Evolutionary conservation across 2,113 vertebrate species (phyloP).

Genomic region (Sula dactylatra): DNA sequence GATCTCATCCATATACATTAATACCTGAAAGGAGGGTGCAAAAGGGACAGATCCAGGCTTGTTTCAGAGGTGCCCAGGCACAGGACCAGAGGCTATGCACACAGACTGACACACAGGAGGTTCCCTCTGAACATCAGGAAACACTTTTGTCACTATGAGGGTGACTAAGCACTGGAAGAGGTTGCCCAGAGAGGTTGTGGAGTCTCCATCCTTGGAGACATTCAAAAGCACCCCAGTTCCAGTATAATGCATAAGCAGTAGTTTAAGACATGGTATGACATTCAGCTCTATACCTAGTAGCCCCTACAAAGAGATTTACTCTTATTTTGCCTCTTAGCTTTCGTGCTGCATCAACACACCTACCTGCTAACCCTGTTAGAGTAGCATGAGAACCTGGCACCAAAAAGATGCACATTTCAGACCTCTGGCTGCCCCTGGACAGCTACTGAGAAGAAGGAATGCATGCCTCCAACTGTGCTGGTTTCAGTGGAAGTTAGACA

Average conservation of each 20-base stretch:
- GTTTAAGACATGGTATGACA: neutral
- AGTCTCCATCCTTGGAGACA: neutral
- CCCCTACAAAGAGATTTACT: neutral
- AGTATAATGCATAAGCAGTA: fast-evolving
- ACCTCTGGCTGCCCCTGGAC: neutral
- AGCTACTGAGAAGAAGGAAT: neutral
- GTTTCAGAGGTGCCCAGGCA: neutral
- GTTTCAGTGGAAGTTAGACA: neutral
- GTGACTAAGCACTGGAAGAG: neutral
- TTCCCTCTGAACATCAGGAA: neutral
- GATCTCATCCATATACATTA: neutral
- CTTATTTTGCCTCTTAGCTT: neutral
- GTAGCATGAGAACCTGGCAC: neutral
- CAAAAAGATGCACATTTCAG: neutral
- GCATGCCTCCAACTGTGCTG: neutral
- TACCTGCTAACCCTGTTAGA: neutral
- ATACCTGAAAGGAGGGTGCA: neutral
- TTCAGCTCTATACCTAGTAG: neutral
- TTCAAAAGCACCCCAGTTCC: neutral
- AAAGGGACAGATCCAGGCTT: neutral
- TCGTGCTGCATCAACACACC: fast-evolving
- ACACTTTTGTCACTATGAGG: neutral
- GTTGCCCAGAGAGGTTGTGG: neutral
- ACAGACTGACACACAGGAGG: neutral
- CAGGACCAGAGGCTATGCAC: neutral